Conservation (phyloP, 2,797 vertebrate species). For the Coracias cyanogaster region DNA sequence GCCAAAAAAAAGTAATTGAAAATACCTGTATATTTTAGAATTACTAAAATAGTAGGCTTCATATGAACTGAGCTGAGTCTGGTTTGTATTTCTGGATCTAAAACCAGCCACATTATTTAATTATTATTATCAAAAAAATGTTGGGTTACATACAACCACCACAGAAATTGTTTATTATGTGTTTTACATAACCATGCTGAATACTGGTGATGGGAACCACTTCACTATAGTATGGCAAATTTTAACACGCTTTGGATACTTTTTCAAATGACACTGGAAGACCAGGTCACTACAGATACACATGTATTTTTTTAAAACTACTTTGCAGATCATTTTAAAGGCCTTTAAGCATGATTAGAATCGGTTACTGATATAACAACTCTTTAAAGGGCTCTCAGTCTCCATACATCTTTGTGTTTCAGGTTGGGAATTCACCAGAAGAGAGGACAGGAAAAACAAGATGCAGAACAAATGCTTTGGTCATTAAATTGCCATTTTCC, state of each 20-base stretch:
- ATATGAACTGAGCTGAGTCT: background rate
- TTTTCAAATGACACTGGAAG: background rate
- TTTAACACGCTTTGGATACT: background rate
- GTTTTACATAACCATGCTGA: background rate
- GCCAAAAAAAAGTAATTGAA: background rate
- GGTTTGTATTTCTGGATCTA: background rate
- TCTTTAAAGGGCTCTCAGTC: background rate
- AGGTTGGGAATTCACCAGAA: background rate
- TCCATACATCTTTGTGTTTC: fast-evolving
- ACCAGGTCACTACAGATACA: fast-evolving
- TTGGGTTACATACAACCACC: background rate
- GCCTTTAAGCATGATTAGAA: background rate
- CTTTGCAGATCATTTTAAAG: background rate
- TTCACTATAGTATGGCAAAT: background rate
- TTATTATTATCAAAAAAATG: background rate
- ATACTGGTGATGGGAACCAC: background rate
- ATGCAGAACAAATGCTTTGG: background rate
- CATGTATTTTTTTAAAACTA: background rate
- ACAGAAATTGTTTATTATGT: background rate
- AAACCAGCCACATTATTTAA: background rate
- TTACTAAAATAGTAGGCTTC: background rate
- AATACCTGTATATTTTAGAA: background rate
- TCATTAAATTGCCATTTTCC: constrained; percentile 1
- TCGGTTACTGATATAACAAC: background rate
- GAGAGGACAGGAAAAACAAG: background rate